A percentile compares a stretch with the other conserved stretches of the same genome.
These are phyloP conservation scores for Ptychadena robeensis DNA, from an alignment of 2,797 vertebrate species.

Conservation along the genomic window DNA sequence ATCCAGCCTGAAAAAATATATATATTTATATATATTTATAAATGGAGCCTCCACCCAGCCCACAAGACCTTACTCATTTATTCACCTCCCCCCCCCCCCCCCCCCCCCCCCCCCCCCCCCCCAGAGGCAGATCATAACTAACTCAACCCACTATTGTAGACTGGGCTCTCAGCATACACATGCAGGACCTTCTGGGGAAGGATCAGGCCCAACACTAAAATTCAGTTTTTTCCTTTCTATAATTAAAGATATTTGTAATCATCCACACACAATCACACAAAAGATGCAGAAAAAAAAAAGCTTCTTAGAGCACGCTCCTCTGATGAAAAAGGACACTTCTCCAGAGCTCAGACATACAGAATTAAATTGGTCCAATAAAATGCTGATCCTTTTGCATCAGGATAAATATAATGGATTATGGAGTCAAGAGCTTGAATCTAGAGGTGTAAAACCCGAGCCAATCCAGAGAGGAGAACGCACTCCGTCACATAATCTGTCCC, in stretches of 20 bases:
- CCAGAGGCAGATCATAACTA: not conserved
- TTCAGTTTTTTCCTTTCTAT: conserved; percentile 27
- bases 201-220: conserved; percentile 30
- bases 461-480: conserved; percentile 30
- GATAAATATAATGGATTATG: conserved; percentile 53
- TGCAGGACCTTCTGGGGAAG: conserved; percentile 33
- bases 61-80: not conserved
- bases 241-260: conserved; percentile 53
- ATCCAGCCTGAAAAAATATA: conserved; percentile 8
- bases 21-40: too few species aligned
- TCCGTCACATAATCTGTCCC: conserved; percentile 38
- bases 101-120: too few species aligned
- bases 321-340: conserved; percentile 17
- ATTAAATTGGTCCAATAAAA: conserved; percentile 61
- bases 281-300: not conserved
- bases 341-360: conserved; percentile 54
- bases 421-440: conserved; percentile 46
- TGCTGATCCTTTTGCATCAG: conserved; percentile 53
- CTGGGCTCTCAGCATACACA: conserved; percentile 29
- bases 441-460: conserved; percentile 41
- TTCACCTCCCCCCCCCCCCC: too few species aligned
- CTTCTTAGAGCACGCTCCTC: conserved; percentile 26
- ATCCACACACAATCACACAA: conserved; percentile 58
- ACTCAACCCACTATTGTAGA: not conserved
- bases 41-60: not conserved